Evolutionary conservation across 2,797 vertebrate genomes (phyloP).

Genomic region (Setipinna tenuifilis): DNA sequence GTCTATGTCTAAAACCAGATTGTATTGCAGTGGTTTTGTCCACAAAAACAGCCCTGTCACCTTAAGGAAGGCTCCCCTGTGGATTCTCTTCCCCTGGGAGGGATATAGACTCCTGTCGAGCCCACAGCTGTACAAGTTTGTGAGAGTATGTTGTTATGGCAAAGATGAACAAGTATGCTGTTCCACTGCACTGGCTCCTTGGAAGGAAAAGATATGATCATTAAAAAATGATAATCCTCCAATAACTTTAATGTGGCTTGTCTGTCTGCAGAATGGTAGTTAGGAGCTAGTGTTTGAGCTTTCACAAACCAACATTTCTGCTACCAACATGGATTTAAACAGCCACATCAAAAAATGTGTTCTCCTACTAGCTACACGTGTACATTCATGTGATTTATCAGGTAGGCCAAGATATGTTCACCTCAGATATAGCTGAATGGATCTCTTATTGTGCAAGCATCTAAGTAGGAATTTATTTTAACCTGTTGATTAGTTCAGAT

Average conservation of each 20-base stretch:
- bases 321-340: not conserved
- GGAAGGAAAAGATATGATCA: not conserved
- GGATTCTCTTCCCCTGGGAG: not conserved
- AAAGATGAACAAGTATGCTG: slow-evolving; percentile 8
- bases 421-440: not conserved
- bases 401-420: not conserved
- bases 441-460: not conserved
- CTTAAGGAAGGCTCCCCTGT: not conserved
- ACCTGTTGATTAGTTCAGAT: not conserved
- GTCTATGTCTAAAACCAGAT: not conserved
- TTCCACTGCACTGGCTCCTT: not conserved
- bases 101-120: not conserved
- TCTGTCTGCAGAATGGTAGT: slow-evolving; percentile 3
- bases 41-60: not conserved
- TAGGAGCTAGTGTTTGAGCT: not conserved
- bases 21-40: not conserved
- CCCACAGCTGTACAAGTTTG: not conserved
- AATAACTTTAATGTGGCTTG: not conserved
- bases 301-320: not conserved
- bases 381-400: not conserved
- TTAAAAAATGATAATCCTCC: not conserved
- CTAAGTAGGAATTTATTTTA: not conserved
- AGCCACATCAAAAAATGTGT: not conserved
- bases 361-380: not conserved
- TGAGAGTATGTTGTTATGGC: slow-evolving; percentile 2